A percentile compares a stretch with the other conserved stretches of the same genome.
Conservation (phyloP, 2,113 vertebrate species). For the Atrichornis clamosus region DNA sequence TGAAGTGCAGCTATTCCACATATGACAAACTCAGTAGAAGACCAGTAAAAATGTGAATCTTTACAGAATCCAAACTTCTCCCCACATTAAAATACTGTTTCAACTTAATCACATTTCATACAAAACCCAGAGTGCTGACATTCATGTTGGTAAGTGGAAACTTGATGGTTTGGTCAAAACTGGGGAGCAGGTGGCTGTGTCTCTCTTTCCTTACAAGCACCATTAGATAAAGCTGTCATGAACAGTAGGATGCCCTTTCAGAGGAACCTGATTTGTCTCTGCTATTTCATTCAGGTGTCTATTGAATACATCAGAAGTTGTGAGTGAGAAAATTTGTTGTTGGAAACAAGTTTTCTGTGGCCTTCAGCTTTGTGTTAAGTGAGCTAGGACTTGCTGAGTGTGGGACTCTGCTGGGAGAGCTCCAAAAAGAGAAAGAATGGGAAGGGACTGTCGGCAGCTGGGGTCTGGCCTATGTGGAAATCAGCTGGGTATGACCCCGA, state of each 20-base stretch:
- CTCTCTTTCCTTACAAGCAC: neutral
- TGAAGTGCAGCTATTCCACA: neutral
- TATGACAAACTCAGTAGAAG: neutral
- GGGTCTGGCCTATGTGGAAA: neutral
- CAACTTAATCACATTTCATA: neutral
- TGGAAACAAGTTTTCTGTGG: neutral
- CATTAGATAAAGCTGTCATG: neutral
- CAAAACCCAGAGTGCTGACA: neutral
- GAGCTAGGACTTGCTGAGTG: neutral
- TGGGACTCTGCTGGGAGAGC: neutral
- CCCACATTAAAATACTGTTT: neutral
- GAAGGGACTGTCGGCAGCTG: neutral
- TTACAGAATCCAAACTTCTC: neutral
- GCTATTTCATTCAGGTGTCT: neutral
- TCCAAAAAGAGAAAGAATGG: neutral
- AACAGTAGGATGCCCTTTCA: neutral
- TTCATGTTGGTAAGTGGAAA: neutral
- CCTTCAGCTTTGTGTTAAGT: neutral
- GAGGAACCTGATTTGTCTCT: neutral
- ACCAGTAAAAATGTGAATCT: neutral
- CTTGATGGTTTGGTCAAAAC: neutral
- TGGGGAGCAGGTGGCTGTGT: fast-evolving
- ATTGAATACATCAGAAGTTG: neutral
- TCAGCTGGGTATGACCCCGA: neutral
- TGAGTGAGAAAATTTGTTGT: neutral